These are phyloP conservation scores for Hyperopisus bebe DNA, from an alignment of 2,113 vertebrate genomes.

Conservation along the genomic window DNA sequence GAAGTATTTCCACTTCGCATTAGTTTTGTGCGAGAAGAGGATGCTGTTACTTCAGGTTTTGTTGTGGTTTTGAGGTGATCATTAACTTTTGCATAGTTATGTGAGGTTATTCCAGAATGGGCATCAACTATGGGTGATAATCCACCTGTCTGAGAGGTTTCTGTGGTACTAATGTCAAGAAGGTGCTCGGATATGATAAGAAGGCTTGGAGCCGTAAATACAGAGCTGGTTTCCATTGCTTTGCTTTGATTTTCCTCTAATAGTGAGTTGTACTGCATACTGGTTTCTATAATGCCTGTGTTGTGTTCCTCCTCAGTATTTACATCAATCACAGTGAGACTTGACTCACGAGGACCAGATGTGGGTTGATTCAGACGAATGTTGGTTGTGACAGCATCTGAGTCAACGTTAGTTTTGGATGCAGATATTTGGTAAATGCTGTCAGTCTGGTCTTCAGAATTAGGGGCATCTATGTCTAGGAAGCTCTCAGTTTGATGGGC, in stretches of 20 bases:
- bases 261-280: constrained; percentile 25
- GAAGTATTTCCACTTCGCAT: background rate
- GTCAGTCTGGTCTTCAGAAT: constrained; percentile 25
- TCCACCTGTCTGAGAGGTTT: background rate
- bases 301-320: constrained; percentile 22
- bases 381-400: constrained; percentile 33
- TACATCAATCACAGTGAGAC: constrained; percentile 32
- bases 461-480: constrained; percentile 28
- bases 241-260: constrained; percentile 32
- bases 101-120: background rate
- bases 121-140: background rate
- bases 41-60: constrained; percentile 3
- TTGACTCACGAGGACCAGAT: constrained; percentile 41
- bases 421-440: constrained; percentile 35
- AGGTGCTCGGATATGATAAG: constrained; percentile 16
- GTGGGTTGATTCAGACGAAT: constrained; percentile 42
- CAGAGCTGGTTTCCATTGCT: constrained; percentile 33
- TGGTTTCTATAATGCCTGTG: constrained; percentile 24
- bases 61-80: background rate
- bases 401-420: constrained; percentile 27
- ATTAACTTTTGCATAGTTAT: background rate
- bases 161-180: background rate
- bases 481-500: background rate
- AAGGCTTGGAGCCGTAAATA: constrained; percentile 31
- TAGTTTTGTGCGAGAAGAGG: constrained; percentile 24